Base-by-base conservation (phyloP, 2,113 vertebrate genomes). In the Hepsetus odoe region DNA sequence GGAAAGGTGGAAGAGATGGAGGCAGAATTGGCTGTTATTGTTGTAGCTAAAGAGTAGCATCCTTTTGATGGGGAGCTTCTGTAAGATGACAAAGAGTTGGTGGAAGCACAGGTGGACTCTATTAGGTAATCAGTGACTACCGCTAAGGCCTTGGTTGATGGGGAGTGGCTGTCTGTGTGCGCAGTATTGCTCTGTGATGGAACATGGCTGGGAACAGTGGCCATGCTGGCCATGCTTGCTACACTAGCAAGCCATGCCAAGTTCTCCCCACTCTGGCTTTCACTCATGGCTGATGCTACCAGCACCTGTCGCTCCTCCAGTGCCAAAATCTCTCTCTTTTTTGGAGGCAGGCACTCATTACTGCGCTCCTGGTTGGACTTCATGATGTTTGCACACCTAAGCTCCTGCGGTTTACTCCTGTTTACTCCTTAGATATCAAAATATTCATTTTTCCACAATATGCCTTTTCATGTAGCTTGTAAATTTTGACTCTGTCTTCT, bases 331-430 rank as follows among this genome's bases (percentile, higher is more conserved):
- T 99, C 98, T 61, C 98, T 94, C 88, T 99, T 99, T 89, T 99
- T 99, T 53, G 98, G 98, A 26, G 98, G 98, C 90, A 99, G 92
- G 90, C 98, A 97, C 92, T 98, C 98, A 85, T 98, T 98, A 90
- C 96, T 98, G 82, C 98, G 91, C 89, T 99, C 97, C 88, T 98
- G 97, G 92, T 95, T 97, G 85, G 98, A 97, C 94, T 98, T 98
- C 98, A 99, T 99, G 89, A 91, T 96, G 64, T 64, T 77, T 22
- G 73, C 87, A 70, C 58, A 80, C 44, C 22, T 81, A 56, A 30
- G 38, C 26, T 35, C 32, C 70, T 33, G 76, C 20, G 53, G 46
- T 16, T 61, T 75, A 67, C 56, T 74, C n/a, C n/a, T n/a, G n/a
- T n/a, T n/a, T n/a, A n/a, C n/a, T n/a, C n/a, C 20, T 33, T 42